phyloP scores from a whole-genome alignment of 2,113 vertebrate species.

The Odobenus rosmarus region DNA sequence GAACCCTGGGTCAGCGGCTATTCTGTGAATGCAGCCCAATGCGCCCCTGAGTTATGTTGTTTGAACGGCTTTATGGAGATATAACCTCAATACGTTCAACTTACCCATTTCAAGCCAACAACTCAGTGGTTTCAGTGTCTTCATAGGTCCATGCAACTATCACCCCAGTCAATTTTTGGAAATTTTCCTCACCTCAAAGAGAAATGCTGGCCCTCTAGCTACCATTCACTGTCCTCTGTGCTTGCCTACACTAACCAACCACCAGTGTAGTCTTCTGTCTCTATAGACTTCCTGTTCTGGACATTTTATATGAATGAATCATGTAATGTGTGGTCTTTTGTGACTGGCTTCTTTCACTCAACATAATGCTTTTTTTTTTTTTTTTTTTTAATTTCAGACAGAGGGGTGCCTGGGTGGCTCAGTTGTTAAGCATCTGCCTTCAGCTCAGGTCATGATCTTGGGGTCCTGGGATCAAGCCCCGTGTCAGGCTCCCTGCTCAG shows the following conservation, averaged over 20 bases:
- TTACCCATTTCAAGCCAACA: neutral
- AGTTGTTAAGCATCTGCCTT: neutral
- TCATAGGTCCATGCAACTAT: neutral
- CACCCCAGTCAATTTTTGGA: neutral
- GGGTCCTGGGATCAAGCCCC: neutral
- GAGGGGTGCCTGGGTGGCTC: neutral
- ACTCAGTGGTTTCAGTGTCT: neutral
- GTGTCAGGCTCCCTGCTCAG: neutral
- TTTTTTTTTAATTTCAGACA: too few species aligned
- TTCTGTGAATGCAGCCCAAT: neutral
- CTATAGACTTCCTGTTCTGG: neutral
- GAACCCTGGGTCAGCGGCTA: neutral
- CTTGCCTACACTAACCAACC: too few species aligned
- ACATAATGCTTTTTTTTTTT: neutral
- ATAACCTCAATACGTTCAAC: neutral
- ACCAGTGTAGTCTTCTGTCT: neutral
- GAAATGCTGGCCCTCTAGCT: neutral
- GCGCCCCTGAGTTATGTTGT: neutral
- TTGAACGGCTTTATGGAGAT: neutral
- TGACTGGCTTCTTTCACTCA: neutral
- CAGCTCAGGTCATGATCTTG: neutral
- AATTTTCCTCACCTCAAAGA: neutral
- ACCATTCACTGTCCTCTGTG: neutral
- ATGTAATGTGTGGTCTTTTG: neutral
- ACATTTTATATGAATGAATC: neutral